Percentiles rank a stretch among this genome's conserved stretches.
These are phyloP conservation scores for Pristionchus exspectatus DNA, from an alignment of 2,888 invertebrate species.

Conservation along the genomic window DNA sequence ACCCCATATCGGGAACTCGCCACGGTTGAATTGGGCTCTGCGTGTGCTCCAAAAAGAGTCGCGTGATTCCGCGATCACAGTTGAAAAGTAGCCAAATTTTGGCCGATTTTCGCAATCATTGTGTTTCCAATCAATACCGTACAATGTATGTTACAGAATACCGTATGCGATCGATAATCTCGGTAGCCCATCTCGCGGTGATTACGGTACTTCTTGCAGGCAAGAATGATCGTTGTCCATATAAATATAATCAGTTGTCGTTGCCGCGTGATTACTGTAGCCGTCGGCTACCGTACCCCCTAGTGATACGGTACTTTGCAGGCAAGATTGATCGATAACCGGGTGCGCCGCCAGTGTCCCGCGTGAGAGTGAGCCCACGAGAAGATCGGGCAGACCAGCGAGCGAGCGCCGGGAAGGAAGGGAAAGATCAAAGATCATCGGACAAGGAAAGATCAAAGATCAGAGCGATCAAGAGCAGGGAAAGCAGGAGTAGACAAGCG, in stretches of 20 bases:
- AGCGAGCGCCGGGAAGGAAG: neutral
- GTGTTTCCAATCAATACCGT: neutral
- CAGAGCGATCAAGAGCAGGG: neutral
- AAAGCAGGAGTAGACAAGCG: neutral
- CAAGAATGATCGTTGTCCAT: slow-evolving; percentile 12
- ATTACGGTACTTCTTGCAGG: slow-evolving; percentile 8
- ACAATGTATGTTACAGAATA: neutral
- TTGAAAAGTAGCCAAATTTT: neutral
- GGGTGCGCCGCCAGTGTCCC: neutral
- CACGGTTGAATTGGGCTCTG: neutral
- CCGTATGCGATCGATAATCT: neutral
- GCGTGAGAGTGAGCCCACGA: neutral
- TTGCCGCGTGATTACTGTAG: neutral
- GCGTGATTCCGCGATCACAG: neutral
- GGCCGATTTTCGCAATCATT: neutral
- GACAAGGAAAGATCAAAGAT: neutral
- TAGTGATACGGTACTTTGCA: neutral
- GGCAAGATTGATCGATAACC: slow-evolving; percentile 45
- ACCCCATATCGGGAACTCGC: neutral
- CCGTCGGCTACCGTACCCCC: neutral
- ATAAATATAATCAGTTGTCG: neutral
- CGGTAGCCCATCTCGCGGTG: neutral
- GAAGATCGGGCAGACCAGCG: slow-evolving; percentile 27
- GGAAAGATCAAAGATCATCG: neutral
- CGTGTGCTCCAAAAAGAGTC: neutral